These are phyloP conservation scores for Agrypnia vestita DNA, from an alignment of 1,140 invertebrate genomes.

Conservation along the genomic window DNA sequence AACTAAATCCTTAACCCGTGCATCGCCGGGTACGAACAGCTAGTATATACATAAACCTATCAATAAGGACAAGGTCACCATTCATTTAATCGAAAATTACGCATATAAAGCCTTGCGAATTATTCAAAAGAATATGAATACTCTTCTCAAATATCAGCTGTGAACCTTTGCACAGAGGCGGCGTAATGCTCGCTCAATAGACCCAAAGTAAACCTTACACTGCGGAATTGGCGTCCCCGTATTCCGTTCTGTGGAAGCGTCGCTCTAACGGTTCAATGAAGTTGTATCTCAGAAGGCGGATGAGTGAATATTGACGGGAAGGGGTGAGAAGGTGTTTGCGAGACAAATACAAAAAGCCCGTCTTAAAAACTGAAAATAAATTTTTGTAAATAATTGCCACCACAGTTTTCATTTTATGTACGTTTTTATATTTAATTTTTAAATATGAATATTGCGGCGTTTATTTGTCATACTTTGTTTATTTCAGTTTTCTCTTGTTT, in stretches of 20 bases:
- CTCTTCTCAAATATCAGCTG: slow-evolving; percentile 1
- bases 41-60: slow-evolving; percentile 6
- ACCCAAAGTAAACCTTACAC: slow-evolving; percentile 45
- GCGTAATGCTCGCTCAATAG: slow-evolving; percentile 46
- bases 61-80: neutral
- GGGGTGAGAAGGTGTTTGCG: too few relatives aligned
- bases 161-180: slow-evolving; percentile 31
- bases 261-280: neutral
- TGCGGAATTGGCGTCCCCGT: slow-evolving; percentile 15
- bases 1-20: too few relatives aligned
- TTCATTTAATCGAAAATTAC: slow-evolving; percentile 6
- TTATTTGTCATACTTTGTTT: too few relatives aligned
- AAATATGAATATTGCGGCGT: too few relatives aligned
- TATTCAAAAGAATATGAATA: slow-evolving; percentile 40
- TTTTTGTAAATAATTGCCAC: too few relatives aligned
- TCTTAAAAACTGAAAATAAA: too few relatives aligned
- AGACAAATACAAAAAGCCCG: too few relatives aligned
- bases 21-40: neutral
- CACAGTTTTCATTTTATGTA: too few relatives aligned
- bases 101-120: neutral
- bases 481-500: too few relatives aligned
- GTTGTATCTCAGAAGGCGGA: neutral
- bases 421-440: too few relatives aligned
- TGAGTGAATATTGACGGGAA: too few relatives aligned
- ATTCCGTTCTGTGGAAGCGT: neutral